These are phyloP conservation scores for Drosophila ambigua DNA, from an alignment of 1,140 invertebrate species.

Conservation along the genomic window DNA sequence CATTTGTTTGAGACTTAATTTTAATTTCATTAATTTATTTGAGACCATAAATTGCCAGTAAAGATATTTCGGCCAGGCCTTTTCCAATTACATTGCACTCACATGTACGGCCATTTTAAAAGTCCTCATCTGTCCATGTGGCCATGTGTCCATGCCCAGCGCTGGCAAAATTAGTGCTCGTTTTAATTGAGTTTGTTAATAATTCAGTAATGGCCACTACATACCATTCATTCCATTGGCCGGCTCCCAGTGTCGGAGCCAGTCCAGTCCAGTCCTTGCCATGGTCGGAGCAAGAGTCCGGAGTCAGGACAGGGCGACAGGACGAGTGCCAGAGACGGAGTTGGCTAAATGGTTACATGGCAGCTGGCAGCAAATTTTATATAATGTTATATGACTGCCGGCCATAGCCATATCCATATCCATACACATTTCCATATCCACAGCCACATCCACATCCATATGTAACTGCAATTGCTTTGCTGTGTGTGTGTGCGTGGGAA, in stretches of 20 bases:
- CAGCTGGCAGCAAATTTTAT: slow-evolving; percentile 75
- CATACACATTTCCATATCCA: slow-evolving; percentile 27
- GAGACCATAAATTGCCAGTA: slow-evolving; percentile 71
- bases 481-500: slow-evolving; percentile 41
- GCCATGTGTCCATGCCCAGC: slow-evolving; percentile 21
- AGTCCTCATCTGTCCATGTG: slow-evolving; percentile 36
- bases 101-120: slow-evolving; percentile 68
- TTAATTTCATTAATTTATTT: slow-evolving; percentile 83
- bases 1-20: slow-evolving; percentile 70
- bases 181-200: slow-evolving; percentile 82
- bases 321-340: slow-evolving; percentile 10
- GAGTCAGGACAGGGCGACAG: no score
- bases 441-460: slow-evolving; percentile 13
- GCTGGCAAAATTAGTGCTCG: slow-evolving; percentile 72
- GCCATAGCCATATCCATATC: slow-evolving; percentile 34
- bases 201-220: slow-evolving; percentile 75
- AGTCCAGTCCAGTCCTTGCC: slow-evolving; percentile 26
- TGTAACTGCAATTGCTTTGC: slow-evolving; percentile 26
- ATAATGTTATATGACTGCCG: slow-evolving; percentile 34
- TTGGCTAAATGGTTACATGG: slow-evolving; percentile 63
- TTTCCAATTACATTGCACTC: slow-evolving; percentile 49
- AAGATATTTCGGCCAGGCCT: slow-evolving; percentile 60
- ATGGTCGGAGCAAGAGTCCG: slow-evolving; percentile 3
- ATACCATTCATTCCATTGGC: slow-evolving; percentile 48
- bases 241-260: slow-evolving; percentile 24